Conservation (phyloP, 2,888 invertebrate species). For the Orthosia incerta region DNA sequence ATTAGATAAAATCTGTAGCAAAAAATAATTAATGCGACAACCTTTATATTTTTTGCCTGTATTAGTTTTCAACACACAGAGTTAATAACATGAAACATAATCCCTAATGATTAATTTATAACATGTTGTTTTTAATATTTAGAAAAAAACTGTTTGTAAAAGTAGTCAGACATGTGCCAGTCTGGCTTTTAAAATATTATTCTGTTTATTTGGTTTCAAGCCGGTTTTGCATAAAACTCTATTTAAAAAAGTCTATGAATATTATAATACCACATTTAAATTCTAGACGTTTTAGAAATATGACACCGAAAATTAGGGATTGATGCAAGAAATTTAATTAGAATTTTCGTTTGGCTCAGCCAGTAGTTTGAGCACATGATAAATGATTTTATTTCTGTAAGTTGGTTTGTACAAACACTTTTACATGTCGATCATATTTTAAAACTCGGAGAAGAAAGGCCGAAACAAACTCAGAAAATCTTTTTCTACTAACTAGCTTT, state of each 20-base stretch:
- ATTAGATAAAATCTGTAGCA: not conserved
- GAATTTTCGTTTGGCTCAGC: too few species aligned
- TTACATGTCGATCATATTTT: too few species aligned
- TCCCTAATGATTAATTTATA: slow-evolving; percentile 33
- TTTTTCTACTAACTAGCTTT: too few species aligned
- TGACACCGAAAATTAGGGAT: not conserved
- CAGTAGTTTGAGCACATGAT: too few species aligned
- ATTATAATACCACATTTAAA: slow-evolving; percentile 3
- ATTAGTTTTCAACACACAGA: not conserved
- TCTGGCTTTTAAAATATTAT: slow-evolving; percentile 28
- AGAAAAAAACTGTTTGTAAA: slow-evolving; percentile 39
- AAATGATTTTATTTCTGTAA: too few species aligned
- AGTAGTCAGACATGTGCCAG: slow-evolving; percentile 46
- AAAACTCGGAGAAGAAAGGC: too few species aligned
- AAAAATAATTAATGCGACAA: not conserved
- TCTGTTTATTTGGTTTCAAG: slow-evolving; percentile 13
- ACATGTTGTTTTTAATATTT: slow-evolving; percentile 1
- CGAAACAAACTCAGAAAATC: too few species aligned
- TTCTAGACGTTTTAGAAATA: not conserved
- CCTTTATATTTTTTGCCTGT: not conserved
- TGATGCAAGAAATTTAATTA: too few species aligned
- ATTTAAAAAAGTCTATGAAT: slow-evolving; percentile 13
- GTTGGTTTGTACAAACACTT: too few species aligned
- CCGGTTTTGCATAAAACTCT: slow-evolving; percentile 11
- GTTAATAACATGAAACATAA: slow-evolving; percentile 22